Base-by-base conservation (phyloP, 2,888 invertebrate genomes). In the Ophioninae sp. region DNA sequence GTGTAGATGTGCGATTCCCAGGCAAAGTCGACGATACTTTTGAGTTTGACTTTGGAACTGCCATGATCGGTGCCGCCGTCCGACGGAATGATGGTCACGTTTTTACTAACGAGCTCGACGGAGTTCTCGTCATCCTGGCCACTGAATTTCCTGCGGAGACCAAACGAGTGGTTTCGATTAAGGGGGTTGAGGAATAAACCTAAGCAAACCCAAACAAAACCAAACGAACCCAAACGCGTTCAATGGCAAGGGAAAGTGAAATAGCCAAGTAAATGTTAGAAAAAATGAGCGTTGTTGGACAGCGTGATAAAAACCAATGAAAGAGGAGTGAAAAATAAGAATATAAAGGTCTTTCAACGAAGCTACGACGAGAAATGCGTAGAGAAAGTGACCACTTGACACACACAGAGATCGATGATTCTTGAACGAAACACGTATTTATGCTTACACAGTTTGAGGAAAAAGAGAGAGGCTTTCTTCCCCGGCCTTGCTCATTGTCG, bases 1-100 rank as follows among this genome's bases (percentile, higher is more conserved):
- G 96, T 94, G 89, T 98, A 98, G 91, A 97, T 96, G 88, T 96
- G 96, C 67, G 96, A 95, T 91, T 98, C 98, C 99, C 99, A 99
- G 87, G 96, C 97, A 92, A 97, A 98, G 90, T 98, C 98, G 30
- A 98, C 98, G 69, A 98, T 95, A 92, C 97, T 97, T 90, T 96
- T 97, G 65, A 98, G 95, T 91, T 98, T 98, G 39, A 99, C 97
- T 93, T 98, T 97, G 0, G 97, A 98, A 91, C 97, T 97, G 65
- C 97, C 97, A 89, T 96, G 96, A 89, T 95, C 95, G 89, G 96
- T 97, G 76, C 94, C 95, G 13, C 96, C 96, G 8, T 95, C 94
- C 79, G 95, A 96, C 51, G 96, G 96, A 79, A 95, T 94, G 44
- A 97, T 95, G 78, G 95, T 94, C 20, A 97, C 96, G 90, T 96